Conservation (phyloP, 1,140 invertebrate genomes). For the Hyphantria cunea region DNA sequence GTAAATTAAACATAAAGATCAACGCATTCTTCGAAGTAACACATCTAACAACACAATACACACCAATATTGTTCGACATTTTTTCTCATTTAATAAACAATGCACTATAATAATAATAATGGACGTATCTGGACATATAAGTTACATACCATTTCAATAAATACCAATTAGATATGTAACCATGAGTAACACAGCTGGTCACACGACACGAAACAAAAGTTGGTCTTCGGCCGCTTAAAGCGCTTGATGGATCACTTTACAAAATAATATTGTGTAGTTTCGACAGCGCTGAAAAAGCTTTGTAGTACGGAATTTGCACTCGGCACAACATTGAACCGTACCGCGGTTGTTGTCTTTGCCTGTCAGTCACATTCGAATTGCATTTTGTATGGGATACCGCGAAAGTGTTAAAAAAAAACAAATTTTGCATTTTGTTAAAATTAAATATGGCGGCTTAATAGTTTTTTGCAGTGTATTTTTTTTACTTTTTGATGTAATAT, state of each 20-base stretch:
- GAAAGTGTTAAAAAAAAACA: too few relatives aligned
- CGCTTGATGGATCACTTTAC: neutral
- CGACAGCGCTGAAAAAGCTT: constrained; percentile 1
- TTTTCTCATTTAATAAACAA: neutral
- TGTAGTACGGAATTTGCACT: constrained; percentile 2
- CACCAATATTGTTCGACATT: too few relatives aligned
- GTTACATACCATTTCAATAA: neutral
- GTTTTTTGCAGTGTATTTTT: too few relatives aligned
- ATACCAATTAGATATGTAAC: constrained; percentile 7
- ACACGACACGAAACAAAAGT: constrained; percentile 6
- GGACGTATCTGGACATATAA: neutral
- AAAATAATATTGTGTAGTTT: neutral
- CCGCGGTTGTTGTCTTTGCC: constrained; percentile 1
- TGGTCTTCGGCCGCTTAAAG: neutral
- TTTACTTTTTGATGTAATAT: too few relatives aligned
- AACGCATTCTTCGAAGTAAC: too few relatives aligned
- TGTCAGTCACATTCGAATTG: constrained; percentile 7
- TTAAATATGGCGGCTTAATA: too few relatives aligned
- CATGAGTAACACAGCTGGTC: constrained; percentile 3
- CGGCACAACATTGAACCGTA: constrained; percentile 3
- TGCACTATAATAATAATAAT: neutral
- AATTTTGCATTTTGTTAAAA: too few relatives aligned
- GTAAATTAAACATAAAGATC: too few relatives aligned
- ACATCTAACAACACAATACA: too few relatives aligned
- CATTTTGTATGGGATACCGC: neutral